Conservation (phyloP, 2,113 vertebrate species). For the Coptodon bakossiorum region DNA sequence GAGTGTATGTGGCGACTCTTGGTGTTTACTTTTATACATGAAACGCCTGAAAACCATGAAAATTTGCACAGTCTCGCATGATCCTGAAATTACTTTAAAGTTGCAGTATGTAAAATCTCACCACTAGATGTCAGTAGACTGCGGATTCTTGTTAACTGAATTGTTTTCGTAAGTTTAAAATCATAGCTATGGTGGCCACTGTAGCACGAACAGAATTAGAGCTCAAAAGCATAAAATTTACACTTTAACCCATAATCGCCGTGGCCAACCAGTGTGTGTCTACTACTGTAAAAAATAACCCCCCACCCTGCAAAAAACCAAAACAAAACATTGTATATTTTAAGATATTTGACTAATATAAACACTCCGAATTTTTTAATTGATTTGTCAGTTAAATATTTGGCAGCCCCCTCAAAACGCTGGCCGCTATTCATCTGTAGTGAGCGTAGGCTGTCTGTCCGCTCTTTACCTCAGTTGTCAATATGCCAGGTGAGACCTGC, state of each 20-base stretch:
- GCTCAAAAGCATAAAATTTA: neutral
- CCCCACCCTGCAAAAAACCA: rapidly evolving
- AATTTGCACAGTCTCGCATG: neutral
- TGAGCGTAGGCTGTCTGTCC: neutral
- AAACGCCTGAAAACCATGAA: neutral
- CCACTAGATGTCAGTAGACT: neutral
- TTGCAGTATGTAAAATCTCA: neutral
- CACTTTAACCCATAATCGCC: neutral
- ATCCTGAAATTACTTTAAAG: neutral
- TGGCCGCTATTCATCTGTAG: neutral
- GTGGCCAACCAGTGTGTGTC: neutral
- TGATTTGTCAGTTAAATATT: neutral
- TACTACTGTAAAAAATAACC: neutral
- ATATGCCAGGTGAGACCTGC: neutral
- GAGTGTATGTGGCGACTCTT: neutral
- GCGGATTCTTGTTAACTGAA: neutral
- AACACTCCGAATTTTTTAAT: rapidly evolving
- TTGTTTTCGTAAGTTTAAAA: neutral
- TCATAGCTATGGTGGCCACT: neutral
- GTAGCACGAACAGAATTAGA: neutral
- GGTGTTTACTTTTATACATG: neutral
- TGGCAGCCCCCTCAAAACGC: neutral
- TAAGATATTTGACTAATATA: neutral
- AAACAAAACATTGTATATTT: neutral
- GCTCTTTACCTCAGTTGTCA: neutral